Percentiles rank a stretch among this genome's conserved stretches.
Evolutionary conservation across 2,888 invertebrate genomes (phyloP).

Genomic region (Drosophila prolongata): DNA sequence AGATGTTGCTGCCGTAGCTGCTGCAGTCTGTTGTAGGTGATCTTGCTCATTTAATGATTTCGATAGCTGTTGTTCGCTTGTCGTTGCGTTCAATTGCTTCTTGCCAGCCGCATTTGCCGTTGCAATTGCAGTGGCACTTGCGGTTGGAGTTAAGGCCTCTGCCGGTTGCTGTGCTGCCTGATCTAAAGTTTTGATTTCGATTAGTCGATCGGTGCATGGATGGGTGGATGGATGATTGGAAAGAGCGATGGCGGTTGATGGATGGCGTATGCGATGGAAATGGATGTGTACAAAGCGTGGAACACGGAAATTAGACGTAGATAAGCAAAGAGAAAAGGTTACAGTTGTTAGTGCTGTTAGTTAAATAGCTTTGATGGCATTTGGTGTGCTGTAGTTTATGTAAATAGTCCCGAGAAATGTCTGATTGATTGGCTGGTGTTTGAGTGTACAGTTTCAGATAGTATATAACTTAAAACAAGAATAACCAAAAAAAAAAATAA

Average conservation of each 20-base stretch:
- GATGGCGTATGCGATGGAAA: constrained; percentile 14
- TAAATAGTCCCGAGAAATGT: constrained; percentile 20
- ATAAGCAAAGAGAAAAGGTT: constrained; percentile 25
- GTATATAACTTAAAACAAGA: constrained; percentile 23
- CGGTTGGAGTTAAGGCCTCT: constrained; percentile 63
- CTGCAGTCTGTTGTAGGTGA: constrained; percentile 57
- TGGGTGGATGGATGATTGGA: constrained; percentile 13
- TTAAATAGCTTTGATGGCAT: constrained; percentile 20
- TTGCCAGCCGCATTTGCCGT: constrained; percentile 36
- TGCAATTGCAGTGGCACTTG: constrained; percentile 53
- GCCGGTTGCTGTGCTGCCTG: constrained; percentile 58
- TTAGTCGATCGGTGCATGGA: constrained; percentile 45
- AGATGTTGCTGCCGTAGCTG: constrained; percentile 69
- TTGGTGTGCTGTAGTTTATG: constrained; percentile 14
- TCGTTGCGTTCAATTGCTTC: constrained; percentile 70
- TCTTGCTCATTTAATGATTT: constrained; percentile 79
- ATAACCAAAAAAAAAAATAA: constrained; percentile 17
- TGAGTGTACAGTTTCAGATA: constrained; percentile 56
- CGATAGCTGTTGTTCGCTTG: constrained; percentile 74
- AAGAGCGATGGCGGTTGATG: constrained; percentile 12
- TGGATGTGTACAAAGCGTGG: constrained; percentile 14
- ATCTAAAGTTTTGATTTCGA: constrained; percentile 68
- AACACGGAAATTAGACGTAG: constrained; percentile 6
- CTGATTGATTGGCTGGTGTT: constrained; percentile 64
- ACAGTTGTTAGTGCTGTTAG: constrained; percentile 32